Base-by-base conservation (phyloP, 1,140 invertebrate species). In the Drosophila suzukii region DNA sequence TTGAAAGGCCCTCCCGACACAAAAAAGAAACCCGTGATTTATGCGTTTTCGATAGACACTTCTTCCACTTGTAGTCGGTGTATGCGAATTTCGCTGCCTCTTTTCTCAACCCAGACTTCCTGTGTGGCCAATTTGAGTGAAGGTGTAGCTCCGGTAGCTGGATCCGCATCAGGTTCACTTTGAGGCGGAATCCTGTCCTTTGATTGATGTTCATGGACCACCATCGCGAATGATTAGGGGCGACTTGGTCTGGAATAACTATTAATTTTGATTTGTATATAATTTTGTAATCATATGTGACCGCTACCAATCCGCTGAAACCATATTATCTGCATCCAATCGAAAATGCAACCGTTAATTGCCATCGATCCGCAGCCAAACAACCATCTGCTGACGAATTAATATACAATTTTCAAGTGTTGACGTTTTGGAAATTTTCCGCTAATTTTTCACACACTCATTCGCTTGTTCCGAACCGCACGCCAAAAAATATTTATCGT, bases 21-120 rank as follows among this genome's bases (percentile, higher is more conserved):
- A 58, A 34, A 56, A 44, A 51, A 68, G 39, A 15, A 44, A n/a
- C 10, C 51, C n/a, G 66, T 91, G 89, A 91, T 91, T 91, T 91
- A 91, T 91, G 81, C 65, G 67, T 83, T 90, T 89, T 91, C 81
- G 89, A 91, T 91, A 84, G 77, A 38, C 50, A n/a, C 62, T 12
- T n/a, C 41, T 17, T 43, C n/a, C n/a, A 43, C 13, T 38, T 15
- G 34, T 34, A 60, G 38, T 32, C 36, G 39, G 61, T 43, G 63
- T 58, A 75, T 86, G 82, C 82, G 78, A 85, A 81, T 81, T 65
- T 46, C 24, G 12, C 46, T 66, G 44, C 44, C 20, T 47, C 20
- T 53, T 47, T 30, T 17, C 17, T 59, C 7, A 49, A 39, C 17
- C 34, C 50, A 60, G 49, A 75, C 79, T 89, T 89, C 84, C 85